phyloP scores from a whole-genome alignment of 2,113 vertebrate species.

The Peromyscus californicus region DNA sequence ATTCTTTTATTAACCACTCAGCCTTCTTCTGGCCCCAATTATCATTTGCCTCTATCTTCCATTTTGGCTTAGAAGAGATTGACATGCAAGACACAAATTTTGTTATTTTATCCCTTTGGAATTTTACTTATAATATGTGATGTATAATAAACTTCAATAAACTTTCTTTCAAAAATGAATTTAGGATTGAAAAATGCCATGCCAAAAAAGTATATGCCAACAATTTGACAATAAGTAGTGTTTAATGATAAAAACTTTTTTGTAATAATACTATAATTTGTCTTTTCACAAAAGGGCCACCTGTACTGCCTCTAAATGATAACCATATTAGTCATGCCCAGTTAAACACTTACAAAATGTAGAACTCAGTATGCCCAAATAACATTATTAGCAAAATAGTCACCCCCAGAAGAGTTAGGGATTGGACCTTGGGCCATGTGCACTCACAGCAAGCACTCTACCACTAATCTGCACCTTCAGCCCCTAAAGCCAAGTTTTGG shows the following conservation, averaged over 20 bases:
- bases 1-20: neutral
- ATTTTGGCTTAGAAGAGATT: neutral
- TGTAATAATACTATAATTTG: neutral
- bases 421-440: neutral
- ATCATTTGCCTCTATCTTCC: neutral
- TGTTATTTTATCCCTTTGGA: neutral
- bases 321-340: neutral
- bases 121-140: neutral
- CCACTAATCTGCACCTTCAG: neutral
- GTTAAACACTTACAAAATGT: constrained; percentile 25
- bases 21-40: neutral
- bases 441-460: accelerated
- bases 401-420: neutral
- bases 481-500: neutral
- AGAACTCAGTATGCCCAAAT: neutral
- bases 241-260: constrained; percentile 22
- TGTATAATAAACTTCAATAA: too few relatives aligned
- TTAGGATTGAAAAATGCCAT: neutral
- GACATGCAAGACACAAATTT: neutral
- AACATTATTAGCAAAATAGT: neutral
- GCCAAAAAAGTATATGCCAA: neutral
- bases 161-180: neutral
- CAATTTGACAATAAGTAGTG: neutral
- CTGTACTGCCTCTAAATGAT: too few relatives aligned
- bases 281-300: too few relatives aligned